A percentile compares a stretch with the other conserved stretches of the same genome.
Conservation (phyloP, 2,888 invertebrate species). For the Leptura quadrifasciata region DNA sequence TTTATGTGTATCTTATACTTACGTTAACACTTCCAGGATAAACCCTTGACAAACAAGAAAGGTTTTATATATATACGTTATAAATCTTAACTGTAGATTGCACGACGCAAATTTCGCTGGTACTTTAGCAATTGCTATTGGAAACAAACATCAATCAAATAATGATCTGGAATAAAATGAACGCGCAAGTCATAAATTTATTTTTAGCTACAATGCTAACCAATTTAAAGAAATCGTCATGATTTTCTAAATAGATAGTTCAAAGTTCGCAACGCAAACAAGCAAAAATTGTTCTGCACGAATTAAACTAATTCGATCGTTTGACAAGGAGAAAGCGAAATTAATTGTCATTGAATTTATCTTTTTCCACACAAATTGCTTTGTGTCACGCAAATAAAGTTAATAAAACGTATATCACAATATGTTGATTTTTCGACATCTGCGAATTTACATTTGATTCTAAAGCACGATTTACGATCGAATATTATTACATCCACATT, state of each 20-base stretch:
- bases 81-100: too few species aligned
- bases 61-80: too few species aligned
- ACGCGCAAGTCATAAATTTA: conserved; percentile 13
- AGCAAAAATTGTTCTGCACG: conserved; percentile 1
- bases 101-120: background rate
- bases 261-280: conserved; percentile 17
- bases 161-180: conserved; percentile 7
- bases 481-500: too few species aligned
- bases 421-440: too few species aligned
- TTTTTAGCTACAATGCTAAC: conserved; percentile 20
- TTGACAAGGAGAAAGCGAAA: background rate
- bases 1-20: too few species aligned
- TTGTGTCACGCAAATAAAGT: background rate
- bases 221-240: conserved; percentile 18
- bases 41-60: too few species aligned
- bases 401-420: background rate
- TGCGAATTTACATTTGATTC: too few species aligned
- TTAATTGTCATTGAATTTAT: background rate
- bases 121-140: background rate
- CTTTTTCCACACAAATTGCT: background rate
- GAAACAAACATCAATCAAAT: conserved; percentile 17
- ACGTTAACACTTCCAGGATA: too few species aligned
- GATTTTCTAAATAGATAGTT: conserved; percentile 13
- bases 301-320: background rate
- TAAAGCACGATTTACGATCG: too few species aligned